Evolutionary conservation across 2,888 invertebrate species (phyloP), one percentile per base, ranked within the genome.

Genomic region (Nebria salina): DNA sequence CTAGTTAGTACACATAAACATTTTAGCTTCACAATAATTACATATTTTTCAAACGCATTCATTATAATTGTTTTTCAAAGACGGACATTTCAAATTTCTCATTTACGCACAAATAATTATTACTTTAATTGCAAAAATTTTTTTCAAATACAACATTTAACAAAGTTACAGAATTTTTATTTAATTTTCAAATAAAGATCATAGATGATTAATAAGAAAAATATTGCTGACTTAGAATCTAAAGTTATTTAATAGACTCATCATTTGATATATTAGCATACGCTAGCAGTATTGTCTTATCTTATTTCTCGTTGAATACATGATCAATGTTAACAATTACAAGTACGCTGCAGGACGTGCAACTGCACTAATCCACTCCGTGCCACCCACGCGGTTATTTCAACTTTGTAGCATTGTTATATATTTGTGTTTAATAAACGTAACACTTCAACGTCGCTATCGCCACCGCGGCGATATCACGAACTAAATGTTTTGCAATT

Each of bases 301-400:
- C 80, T 75, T 75, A 75, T 80, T 80, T 80, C 68, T 26, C 13
- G 75, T 75, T 76, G 34, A 54, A 70, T n/a, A 64, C 34, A 76
- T 81, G 81, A 81, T 81, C 73, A 81, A 25, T 72, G 65, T 72
- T 81, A 81, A 81, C 81, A 81, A 81, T 81, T 81, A 81, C 73
- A 76, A 65, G 20, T 20, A 72, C 25, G 76, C 76, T 76, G 76
- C 72, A 25, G 76, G 81, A 13, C 73, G 15, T 65, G 81, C 81
- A 81, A 76, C 76, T 76, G 81, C 75, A 73, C 20, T 75, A 72
- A 65, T 80, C 34, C 13, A 11, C n/a, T 65, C 74, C 42, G 74
- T 66, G 74, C 66, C 75, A 75, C 74, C 26, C 70, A 70, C 70
- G 13, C 25, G 5, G 34, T 34, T 5, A 26, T 15, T 15, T 15